Evolutionary conservation across 1,140 invertebrate genomes (phyloP), one percentile per base, ranked within the genome.

Genomic region (Procambarus virginalis): DNA sequence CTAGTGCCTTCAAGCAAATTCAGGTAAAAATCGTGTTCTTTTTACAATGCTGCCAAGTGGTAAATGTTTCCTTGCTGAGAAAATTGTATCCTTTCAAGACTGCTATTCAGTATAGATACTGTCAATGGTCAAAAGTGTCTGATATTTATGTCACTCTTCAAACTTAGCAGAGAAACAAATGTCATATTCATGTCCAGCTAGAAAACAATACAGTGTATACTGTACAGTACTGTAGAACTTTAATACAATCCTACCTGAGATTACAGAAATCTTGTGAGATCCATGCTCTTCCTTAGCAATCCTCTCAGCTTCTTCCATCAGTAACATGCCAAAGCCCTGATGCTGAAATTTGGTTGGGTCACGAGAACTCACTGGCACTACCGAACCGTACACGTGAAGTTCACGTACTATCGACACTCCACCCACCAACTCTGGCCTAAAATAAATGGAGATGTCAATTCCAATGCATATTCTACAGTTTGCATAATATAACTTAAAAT

Each of bases 261-360:
- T 99, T 48, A 99, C 99, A 78, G 98, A 96, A 85, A 99, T 97
- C 94, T 99, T 99, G 75, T 95, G 94, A 22, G 98, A 98, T 20
- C 96, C 96, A 94, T 99, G 99, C 94, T 99, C 99, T 92, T 98
- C 96, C 75, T 94, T 95, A 0, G 99, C 98, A 85, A 99, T 99
- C 84, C 98, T 95, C 94, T 99, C 99, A 2, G 99, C 99, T 95
- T 99, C 98, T 94, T 99, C 98, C 99, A 99, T 99, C 2, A 99
- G 94, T 49, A 99, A 94, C 95, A 97, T 98, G 68, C 99, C 99
- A 94, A 98, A 99, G 9, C 98, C 98, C 94, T 99, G 99, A 95
- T 99, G 99, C 94, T 99, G 99, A 94, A 99, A 99, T 94, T 99
- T 99, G 0, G 96, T 97, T 3, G 98, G 98, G 95, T 99, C 98